These are phyloP conservation scores for Atta texana DNA, from an alignment of 1,140 invertebrate species.

Conservation along the genomic window DNA sequence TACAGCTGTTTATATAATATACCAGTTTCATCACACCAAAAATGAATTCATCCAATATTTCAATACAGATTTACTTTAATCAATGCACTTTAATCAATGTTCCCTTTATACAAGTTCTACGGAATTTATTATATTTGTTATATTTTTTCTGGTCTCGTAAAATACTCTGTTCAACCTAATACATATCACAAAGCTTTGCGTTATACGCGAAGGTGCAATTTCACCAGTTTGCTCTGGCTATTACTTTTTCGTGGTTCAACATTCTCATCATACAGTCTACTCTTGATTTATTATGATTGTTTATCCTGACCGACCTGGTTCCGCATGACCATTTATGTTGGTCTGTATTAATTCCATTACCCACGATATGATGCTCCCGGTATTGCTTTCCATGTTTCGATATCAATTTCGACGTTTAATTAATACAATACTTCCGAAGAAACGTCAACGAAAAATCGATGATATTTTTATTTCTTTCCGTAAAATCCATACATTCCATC, in stretches of 20 bases:
- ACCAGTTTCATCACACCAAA: background rate
- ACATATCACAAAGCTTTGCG: slow-evolving; percentile 10
- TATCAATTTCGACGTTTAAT: slow-evolving; percentile 60
- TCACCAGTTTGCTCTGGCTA: slow-evolving; percentile 13
- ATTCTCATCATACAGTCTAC: slow-evolving; percentile 47
- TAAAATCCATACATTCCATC: background rate
- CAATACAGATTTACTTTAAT: slow-evolving; percentile 9
- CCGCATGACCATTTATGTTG: slow-evolving; percentile 39
- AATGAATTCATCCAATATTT: background rate
- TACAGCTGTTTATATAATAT: background rate
- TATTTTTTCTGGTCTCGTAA: background rate
- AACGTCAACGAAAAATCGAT: slow-evolving; percentile 35
- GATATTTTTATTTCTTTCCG: slow-evolving; percentile 5
- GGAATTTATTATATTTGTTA: slow-evolving; percentile 25
- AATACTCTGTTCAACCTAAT: slow-evolving; percentile 25
- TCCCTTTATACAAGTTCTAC: background rate
- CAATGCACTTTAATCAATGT: slow-evolving; percentile 12
- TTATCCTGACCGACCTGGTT: slow-evolving; percentile 50
- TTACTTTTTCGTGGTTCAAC: slow-evolving; percentile 46
- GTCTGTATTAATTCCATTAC: slow-evolving; percentile 63
- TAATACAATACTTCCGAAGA: slow-evolving; percentile 53
- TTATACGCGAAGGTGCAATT: slow-evolving; percentile 33
- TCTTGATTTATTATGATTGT: slow-evolving; percentile 63
- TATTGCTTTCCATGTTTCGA: slow-evolving; percentile 49
- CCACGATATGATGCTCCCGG: slow-evolving; percentile 22